Evolutionary conservation across 2,797 vertebrate genomes (phyloP).

Genomic region (Pyrocephalus nanus): DNA sequence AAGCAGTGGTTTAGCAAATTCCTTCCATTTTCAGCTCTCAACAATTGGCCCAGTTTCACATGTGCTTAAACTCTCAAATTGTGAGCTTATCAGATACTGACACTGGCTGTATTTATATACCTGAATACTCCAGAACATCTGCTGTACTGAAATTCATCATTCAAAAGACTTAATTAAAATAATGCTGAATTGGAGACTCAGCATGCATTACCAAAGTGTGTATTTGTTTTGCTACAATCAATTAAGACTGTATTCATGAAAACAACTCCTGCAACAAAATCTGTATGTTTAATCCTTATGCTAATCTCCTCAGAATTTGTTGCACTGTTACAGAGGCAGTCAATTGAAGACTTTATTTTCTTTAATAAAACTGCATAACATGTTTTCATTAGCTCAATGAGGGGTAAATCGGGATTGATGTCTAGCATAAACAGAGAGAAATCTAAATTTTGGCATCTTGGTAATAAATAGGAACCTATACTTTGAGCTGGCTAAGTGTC

Average conservation of each 20-base stretch:
- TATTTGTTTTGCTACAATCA: constrained; percentile 73
- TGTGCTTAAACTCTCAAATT: neutral
- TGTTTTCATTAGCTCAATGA: constrained; percentile 58
- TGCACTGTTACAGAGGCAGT: constrained; percentile 43
- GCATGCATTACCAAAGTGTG: constrained; percentile 44
- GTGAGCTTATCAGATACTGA: constrained; percentile 31
- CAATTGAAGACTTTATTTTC: constrained; percentile 52
- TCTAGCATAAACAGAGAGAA: constrained; percentile 23
- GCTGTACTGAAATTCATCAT: constrained; percentile 54
- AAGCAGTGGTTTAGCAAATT: constrained; percentile 38
- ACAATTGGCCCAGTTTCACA: constrained; percentile 18
- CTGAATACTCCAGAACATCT: constrained; percentile 68
- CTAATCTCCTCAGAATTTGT: constrained; percentile 46
- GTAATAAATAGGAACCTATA: constrained; percentile 12
- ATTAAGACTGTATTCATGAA: constrained; percentile 60
- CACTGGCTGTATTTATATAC: constrained; percentile 59
- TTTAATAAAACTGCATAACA: constrained; percentile 42
- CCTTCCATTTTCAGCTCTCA: constrained; percentile 32
- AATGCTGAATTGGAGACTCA: constrained; percentile 36
- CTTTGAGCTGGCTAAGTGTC: neutral
- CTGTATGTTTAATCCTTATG: constrained; percentile 37
- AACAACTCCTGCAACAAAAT: constrained; percentile 41
- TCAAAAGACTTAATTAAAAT: constrained; percentile 73
- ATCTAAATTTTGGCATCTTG: neutral
- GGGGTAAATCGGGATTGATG: constrained; percentile 57